These are phyloP conservation scores for Eptatretus atami DNA, from an alignment of 2,797 vertebrate species.

Conservation along the genomic window DNA sequence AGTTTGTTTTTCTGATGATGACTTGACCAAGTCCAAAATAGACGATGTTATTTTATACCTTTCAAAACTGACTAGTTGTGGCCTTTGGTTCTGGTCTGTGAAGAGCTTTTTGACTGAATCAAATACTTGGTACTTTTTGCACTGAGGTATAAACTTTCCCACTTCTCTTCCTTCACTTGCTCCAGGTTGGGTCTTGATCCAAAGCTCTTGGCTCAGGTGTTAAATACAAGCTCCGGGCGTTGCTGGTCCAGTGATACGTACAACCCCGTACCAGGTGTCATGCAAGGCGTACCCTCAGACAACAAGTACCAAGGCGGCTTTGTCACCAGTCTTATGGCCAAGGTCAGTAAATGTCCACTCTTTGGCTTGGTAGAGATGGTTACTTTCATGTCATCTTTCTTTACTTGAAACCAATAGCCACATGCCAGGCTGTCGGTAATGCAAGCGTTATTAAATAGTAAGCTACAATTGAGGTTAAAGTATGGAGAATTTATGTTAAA, in stretches of 20 bases:
- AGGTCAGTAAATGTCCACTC: slow-evolving; percentile 21
- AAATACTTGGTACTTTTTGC: too few species aligned
- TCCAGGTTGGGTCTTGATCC: slow-evolving; percentile 81
- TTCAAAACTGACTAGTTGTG: slow-evolving; percentile 11
- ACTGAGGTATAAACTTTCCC: neutral
- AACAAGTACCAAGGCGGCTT: slow-evolving; percentile 97
- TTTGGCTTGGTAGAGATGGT: neutral
- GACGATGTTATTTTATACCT: slow-evolving; percentile 9
- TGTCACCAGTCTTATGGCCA: slow-evolving; percentile 70
- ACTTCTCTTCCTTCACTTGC: slow-evolving; percentile 17
- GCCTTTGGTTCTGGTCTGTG: slow-evolving; percentile 8
- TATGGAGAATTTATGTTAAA: too few species aligned
- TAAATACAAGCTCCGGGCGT: slow-evolving; percentile 94
- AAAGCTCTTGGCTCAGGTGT: slow-evolving; percentile 65
- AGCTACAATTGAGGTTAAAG: too few species aligned
- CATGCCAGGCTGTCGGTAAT: too few species aligned
- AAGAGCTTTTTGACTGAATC: slow-evolving; percentile 12
- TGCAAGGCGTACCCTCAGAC: slow-evolving; percentile 78
- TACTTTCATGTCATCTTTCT: neutral
- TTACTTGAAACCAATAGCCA: too few species aligned
- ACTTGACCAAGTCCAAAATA: slow-evolving; percentile 10
- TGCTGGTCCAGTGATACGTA: slow-evolving; percentile 96
- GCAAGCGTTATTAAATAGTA: too few species aligned
- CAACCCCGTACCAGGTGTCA: slow-evolving; percentile 95
- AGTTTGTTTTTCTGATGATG: neutral